Percentiles rank a stretch among this genome's conserved stretches.
These are phyloP conservation scores for Eupithecia abbreviata DNA, from an alignment of 2,888 invertebrate species.

Conservation along the genomic window DNA sequence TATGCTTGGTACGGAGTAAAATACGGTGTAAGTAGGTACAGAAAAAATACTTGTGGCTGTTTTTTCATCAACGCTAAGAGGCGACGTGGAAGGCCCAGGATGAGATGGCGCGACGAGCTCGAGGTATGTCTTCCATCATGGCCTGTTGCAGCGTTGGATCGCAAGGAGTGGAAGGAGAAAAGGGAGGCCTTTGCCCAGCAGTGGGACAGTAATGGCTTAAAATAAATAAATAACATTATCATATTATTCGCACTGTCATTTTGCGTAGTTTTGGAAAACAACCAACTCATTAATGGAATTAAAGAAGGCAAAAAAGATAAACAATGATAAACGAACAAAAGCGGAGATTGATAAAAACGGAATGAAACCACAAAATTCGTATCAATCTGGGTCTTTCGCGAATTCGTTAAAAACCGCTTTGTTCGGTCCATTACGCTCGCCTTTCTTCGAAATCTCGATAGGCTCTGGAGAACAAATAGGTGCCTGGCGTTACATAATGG, in stretches of 20 bases:
- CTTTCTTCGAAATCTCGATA: conserved; percentile 45
- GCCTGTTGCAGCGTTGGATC: no score
- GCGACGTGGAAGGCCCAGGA: no score
- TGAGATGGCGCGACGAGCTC: no score
- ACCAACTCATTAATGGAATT: not conserved
- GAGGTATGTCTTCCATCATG: no score
- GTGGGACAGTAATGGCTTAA: no score
- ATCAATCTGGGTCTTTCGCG: conserved; percentile 27
- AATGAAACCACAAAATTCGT: conserved; percentile 31
- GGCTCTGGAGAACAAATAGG: conserved; percentile 36
- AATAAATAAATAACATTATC: no score
- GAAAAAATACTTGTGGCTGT: not conserved
- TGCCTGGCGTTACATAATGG: conserved; percentile 42
- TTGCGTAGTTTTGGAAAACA: not conserved
- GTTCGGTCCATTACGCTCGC: conserved; percentile 47
- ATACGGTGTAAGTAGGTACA: not conserved
- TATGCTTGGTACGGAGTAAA: not conserved
- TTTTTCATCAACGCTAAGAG: not conserved
- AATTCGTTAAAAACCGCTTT: conserved; percentile 43
- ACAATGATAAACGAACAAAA: conserved; percentile 16
- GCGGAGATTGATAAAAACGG: conserved; percentile 21
- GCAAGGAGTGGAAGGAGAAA: no score
- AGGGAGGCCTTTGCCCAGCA: no score
- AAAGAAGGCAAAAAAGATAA: conserved; percentile 3
- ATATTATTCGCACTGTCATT: not conserved